These are phyloP conservation scores for Scaptodrosophila latifasciaeformis DNA, from an alignment of 2,888 invertebrate species.

Conservation along the genomic window DNA sequence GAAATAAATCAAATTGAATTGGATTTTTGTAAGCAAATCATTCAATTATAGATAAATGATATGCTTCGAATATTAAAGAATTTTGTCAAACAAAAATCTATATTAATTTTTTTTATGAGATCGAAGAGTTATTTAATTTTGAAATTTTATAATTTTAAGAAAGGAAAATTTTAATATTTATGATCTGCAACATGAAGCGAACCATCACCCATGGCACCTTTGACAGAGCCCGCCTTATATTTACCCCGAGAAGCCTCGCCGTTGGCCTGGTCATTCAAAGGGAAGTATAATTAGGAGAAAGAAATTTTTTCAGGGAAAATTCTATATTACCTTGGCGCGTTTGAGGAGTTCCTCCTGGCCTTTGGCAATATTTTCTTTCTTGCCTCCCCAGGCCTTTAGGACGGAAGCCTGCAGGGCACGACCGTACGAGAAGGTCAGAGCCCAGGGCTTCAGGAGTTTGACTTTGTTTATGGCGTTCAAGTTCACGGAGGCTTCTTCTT, in stretches of 20 bases:
- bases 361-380: conserved; percentile 87
- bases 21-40: no score
- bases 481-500: conserved; percentile 96
- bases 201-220: neutral
- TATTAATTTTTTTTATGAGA: no score
- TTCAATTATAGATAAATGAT: no score
- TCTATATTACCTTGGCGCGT: conserved; percentile 97
- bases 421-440: conserved; percentile 97
- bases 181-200: neutral
- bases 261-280: no score
- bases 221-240: conserved; percentile 8
- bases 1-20: no score
- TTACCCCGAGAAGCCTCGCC: conserved; percentile 7
- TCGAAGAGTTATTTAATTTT: no score
- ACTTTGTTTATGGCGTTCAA: conserved; percentile 96
- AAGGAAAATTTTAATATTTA: neutral
- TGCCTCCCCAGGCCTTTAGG: conserved; percentile 94
- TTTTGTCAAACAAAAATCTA: no score
- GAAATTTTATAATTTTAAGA: no score
- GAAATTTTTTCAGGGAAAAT: no score
- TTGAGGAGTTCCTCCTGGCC: conserved; percentile 93
- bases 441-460: conserved; percentile 93
- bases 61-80: no score
- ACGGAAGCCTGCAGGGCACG: conserved; percentile 98
- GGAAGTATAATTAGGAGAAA: no score